Evolutionary conservation across 2,113 vertebrate species (phyloP).

Genomic region (Atlantisia rogersi): DNA sequence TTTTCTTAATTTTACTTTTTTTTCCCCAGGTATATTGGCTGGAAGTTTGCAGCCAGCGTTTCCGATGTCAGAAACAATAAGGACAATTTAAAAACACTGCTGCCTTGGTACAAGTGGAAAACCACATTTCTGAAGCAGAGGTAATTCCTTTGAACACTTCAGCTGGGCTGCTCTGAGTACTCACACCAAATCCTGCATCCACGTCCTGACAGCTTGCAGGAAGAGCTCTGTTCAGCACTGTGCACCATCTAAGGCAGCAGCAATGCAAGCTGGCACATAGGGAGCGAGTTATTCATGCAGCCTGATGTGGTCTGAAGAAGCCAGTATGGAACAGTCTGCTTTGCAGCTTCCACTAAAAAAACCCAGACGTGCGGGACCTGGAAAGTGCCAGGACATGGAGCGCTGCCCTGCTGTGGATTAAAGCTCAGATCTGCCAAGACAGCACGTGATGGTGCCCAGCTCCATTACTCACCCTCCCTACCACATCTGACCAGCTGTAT

Average conservation of each 20-base stretch:
- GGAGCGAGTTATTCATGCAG: not conserved
- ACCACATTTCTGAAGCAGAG: not conserved
- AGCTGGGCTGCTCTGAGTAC: not conserved
- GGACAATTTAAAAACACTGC: not conserved
- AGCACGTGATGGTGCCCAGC: rapidly evolving
- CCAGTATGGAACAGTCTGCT: not conserved
- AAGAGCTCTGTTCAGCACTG: rapidly evolving
- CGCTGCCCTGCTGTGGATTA: not conserved
- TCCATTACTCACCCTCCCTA: not conserved
- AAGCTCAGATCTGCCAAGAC: not conserved
- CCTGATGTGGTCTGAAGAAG: not conserved
- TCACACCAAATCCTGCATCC: not conserved
- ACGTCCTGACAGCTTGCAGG: not conserved
- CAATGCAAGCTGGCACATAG: not conserved
- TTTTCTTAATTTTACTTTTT: not conserved
- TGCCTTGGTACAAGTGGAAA: not conserved
- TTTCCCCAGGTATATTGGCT: not conserved
- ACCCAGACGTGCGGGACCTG: not conserved
- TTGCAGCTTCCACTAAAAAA: not conserved
- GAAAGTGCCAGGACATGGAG: not conserved
- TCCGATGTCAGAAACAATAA: not conserved
- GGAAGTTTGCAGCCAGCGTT: not conserved
- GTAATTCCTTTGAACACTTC: not conserved
- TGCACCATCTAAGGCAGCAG: rapidly evolving
- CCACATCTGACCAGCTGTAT: rapidly evolving